These are phyloP conservation scores for Eurosta solidaginis DNA, from an alignment of 1,140 invertebrate genomes.

Conservation along the genomic window DNA sequence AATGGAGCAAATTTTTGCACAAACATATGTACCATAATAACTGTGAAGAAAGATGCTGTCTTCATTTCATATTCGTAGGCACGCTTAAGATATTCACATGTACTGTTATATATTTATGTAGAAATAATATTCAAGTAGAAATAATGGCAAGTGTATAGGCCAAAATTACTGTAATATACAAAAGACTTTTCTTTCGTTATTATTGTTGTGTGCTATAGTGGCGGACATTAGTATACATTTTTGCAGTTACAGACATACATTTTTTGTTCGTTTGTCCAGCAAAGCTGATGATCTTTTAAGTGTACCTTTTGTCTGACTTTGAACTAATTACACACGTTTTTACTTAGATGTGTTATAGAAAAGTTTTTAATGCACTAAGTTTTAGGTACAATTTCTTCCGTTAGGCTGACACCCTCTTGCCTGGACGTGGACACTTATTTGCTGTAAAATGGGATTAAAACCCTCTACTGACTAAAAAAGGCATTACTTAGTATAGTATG, in stretches of 20 bases:
- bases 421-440: too few species aligned
- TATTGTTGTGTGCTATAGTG: background rate
- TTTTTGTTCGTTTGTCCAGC: background rate
- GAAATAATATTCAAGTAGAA: background rate
- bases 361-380: too few species aligned
- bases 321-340: slow-evolving; percentile 19
- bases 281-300: slow-evolving; percentile 11
- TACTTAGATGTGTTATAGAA: too few species aligned
- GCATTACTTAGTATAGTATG: too few species aligned
- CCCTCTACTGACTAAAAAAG: too few species aligned
- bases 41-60: background rate
- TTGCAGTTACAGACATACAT: background rate
- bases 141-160: background rate
- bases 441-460: too few species aligned
- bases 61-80: background rate
- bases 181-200: background rate
- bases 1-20: background rate
- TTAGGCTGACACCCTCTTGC: too few species aligned
- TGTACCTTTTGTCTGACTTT: background rate
- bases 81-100: background rate
- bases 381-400: too few species aligned
- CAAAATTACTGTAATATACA: background rate
- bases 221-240: background rate
- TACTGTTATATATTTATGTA: background rate
- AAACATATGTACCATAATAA: background rate